Conservation (phyloP, 2,113 vertebrate genomes). For the Sebastes fasciatus region DNA sequence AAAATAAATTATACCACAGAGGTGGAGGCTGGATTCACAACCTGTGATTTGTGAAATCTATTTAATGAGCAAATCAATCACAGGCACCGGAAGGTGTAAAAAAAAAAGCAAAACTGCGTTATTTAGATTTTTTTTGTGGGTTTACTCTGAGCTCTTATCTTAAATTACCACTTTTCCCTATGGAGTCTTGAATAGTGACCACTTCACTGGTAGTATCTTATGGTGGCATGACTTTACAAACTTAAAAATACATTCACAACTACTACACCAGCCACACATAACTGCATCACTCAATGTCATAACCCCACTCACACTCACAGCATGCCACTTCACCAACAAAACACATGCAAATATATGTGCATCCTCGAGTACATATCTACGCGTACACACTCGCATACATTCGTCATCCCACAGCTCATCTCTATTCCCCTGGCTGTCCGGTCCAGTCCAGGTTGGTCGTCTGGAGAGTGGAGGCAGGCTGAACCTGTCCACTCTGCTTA, state of each 20-base stretch:
- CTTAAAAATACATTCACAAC: slow-evolving; percentile 33
- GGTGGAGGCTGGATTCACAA: background rate
- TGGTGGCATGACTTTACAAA: slow-evolving; percentile 3
- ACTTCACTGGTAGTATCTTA: slow-evolving; percentile 16
- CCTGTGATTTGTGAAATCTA: background rate
- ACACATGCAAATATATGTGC: slow-evolving; percentile 44
- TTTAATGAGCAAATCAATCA: slow-evolving; percentile 19
- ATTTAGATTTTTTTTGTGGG: background rate
- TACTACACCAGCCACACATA: slow-evolving; percentile 3
- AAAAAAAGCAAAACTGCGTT: background rate
- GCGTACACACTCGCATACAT: background rate
- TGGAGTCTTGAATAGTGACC: background rate
- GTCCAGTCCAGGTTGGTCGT: slow-evolving; percentile 68
- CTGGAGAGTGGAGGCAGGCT: slow-evolving; percentile 75
- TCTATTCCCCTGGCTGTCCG: slow-evolving; percentile 71
- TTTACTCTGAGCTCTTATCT: background rate
- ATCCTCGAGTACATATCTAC: slow-evolving; percentile 16
- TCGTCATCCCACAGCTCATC: slow-evolving; percentile 64
- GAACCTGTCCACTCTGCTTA: slow-evolving; percentile 73
- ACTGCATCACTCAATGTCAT: slow-evolving; percentile 28
- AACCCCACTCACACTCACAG: slow-evolving; percentile 23
- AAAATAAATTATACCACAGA: background rate
- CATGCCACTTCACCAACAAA: slow-evolving; percentile 29
- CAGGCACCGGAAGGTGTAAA: background rate
- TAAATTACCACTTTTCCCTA: background rate